Conservation (phyloP, 1,140 invertebrate genomes). For the Thereuonema tuberculata region DNA sequence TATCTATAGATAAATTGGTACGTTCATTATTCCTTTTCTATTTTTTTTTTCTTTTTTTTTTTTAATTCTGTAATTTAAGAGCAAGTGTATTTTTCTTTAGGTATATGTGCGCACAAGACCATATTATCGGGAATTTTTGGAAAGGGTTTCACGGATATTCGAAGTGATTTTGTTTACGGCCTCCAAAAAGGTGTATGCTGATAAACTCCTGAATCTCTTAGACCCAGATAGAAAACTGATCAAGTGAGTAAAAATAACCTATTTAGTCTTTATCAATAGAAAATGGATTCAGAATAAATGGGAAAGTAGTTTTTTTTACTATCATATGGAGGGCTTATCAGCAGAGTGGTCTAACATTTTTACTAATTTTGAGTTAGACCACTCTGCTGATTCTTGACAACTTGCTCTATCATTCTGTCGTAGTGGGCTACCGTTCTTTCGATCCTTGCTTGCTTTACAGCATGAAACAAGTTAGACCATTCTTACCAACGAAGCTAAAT, state of each 20-base stretch:
- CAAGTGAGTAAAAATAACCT: slow-evolving; percentile 51
- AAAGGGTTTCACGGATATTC: slow-evolving; percentile 73
- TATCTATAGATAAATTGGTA: no score
- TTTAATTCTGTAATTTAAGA: not conserved
- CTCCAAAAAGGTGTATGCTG: slow-evolving; percentile 88
- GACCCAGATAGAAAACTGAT: slow-evolving; percentile 81
- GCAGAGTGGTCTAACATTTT: no score
- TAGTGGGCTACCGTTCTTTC: no score
- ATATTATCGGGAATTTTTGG: slow-evolving; percentile 80
- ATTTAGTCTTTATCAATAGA: not conserved
- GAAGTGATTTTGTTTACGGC: slow-evolving; percentile 96
- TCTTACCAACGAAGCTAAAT: no score
- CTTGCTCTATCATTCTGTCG: no score
- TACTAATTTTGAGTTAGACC: no score
- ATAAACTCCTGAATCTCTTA: slow-evolving; percentile 82
- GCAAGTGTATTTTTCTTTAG: slow-evolving; percentile 23
- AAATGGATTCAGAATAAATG: not conserved
- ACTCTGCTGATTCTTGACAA: no score
- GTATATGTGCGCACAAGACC: slow-evolving; percentile 87
- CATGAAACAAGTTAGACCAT: no score
- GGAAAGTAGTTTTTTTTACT: not conserved
- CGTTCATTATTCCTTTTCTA: not conserved
- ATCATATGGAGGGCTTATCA: no score
- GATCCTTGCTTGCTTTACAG: no score
- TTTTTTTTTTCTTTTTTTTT: slow-evolving; percentile 6